Conservation (phyloP, 2,888 invertebrate genomes). For the Cremastinae sp. region DNA sequence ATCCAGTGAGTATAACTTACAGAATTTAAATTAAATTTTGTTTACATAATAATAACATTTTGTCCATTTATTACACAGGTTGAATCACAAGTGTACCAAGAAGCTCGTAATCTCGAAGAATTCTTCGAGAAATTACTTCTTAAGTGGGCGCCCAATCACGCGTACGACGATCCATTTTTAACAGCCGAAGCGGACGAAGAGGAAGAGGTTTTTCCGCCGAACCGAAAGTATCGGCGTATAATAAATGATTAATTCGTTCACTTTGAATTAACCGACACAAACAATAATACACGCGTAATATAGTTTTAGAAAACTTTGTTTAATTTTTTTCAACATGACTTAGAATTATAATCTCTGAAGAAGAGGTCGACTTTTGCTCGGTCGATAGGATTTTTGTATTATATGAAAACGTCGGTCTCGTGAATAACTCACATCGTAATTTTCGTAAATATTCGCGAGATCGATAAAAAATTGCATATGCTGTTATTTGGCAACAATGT, state of each 20-base stretch:
- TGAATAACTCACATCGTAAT: constrained; percentile 11
- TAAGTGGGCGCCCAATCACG: constrained; percentile 91
- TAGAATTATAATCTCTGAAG: constrained; percentile 1
- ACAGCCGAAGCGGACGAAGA: constrained; percentile 80
- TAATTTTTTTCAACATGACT: constrained; percentile 12
- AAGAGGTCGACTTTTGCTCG: not conserved
- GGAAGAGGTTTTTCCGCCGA: constrained; percentile 81
- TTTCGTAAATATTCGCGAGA: constrained; percentile 13
- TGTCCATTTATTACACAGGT: constrained; percentile 81
- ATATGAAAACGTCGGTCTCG: constrained; percentile 10
- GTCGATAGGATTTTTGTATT: constrained; percentile 38
- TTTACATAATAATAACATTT: not conserved
- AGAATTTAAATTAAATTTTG: not conserved
- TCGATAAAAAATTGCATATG: constrained; percentile 39
- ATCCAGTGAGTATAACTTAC: constrained; percentile 85
- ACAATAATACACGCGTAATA: constrained; percentile 14
- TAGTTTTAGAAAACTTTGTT: not conserved
- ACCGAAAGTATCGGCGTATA: constrained; percentile 81
- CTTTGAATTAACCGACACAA: not conserved
- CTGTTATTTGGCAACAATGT: constrained; percentile 51
- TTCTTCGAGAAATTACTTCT: constrained; percentile 91
- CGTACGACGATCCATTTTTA: constrained; percentile 82
- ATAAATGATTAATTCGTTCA: constrained; percentile 78
- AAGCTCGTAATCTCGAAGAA: constrained; percentile 91
- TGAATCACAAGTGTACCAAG: constrained; percentile 88